Percentiles rank a stretch among this genome's conserved stretches.
Evolutionary conservation across 2,888 invertebrate genomes (phyloP).

Genomic region (Hemithea aestivaria): DNA sequence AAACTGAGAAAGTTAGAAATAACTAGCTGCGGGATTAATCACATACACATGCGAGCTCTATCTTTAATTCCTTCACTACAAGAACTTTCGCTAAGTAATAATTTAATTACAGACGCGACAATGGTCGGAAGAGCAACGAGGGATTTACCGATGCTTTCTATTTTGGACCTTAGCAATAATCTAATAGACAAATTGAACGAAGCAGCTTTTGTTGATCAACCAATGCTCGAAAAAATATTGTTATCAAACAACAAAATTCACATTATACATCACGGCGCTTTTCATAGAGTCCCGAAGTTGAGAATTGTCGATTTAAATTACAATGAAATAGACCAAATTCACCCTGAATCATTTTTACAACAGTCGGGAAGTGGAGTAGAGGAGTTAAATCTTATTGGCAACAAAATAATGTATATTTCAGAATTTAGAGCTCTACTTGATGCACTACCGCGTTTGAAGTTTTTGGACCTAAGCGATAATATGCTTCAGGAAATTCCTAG

Average conservation of each 20-base stretch:
- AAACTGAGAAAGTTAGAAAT: slow-evolving; percentile 86
- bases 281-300: slow-evolving; percentile 87
- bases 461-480: slow-evolving; percentile 89
- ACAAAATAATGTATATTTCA: slow-evolving; percentile 86
- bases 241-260: slow-evolving; percentile 86
- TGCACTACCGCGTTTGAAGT: slow-evolving; percentile 86
- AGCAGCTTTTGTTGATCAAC: slow-evolving; percentile 88
- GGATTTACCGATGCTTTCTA: slow-evolving; percentile 85
- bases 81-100: slow-evolving; percentile 84
- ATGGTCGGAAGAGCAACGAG: slow-evolving; percentile 88
- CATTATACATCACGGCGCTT: slow-evolving; percentile 88
- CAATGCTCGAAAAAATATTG: slow-evolving; percentile 82
- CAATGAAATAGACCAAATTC: slow-evolving; percentile 86
- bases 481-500: slow-evolving; percentile 86
- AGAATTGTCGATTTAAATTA: slow-evolving; percentile 86
- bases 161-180: slow-evolving; percentile 85
- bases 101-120: slow-evolving; percentile 87
- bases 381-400: slow-evolving; percentile 86
- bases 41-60: slow-evolving; percentile 88
- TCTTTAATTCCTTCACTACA: slow-evolving; percentile 84
- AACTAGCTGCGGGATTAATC: slow-evolving; percentile 85
- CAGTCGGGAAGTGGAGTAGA: slow-evolving; percentile 86
- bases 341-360: slow-evolving; percentile 89
- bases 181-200: slow-evolving; percentile 84
- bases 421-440: slow-evolving; percentile 87